A percentile compares a stretch with the other conserved stretches of the same genome.
phyloP scores from a whole-genome alignment of 2,797 vertebrate genomes.

The Perodicticus potto region DNA sequence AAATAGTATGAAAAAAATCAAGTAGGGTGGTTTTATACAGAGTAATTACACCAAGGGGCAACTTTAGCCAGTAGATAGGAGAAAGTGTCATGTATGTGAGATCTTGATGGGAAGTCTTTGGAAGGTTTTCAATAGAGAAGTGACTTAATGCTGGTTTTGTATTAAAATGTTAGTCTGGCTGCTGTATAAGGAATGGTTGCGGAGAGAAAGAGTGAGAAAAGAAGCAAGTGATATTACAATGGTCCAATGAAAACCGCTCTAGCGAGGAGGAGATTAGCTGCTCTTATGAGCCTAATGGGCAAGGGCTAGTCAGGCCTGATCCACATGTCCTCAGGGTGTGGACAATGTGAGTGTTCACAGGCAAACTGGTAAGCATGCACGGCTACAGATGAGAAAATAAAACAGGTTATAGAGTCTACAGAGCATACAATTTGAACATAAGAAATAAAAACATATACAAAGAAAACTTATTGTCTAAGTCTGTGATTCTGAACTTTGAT shows the following conservation, averaged over 20 bases:
- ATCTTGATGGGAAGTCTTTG: background rate
- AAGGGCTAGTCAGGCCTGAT: background rate
- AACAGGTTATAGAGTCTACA: background rate
- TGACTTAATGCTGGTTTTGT: background rate
- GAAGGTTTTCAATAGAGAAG: background rate
- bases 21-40: background rate
- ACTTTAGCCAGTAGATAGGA: background rate
- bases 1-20: background rate
- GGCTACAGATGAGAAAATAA: background rate
- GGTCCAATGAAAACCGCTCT: background rate
- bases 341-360: background rate
- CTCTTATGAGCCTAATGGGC: background rate
- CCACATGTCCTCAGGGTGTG: accelerated
- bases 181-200: background rate
- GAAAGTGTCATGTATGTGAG: background rate
- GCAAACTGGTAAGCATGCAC: background rate
- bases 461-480: background rate
- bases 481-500: background rate
- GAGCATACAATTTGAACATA: background rate
- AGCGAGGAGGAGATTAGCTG: background rate
- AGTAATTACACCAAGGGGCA: background rate
- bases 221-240: background rate
- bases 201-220: background rate
- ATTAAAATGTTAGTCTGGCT: background rate
- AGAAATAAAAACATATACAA: background rate